These are phyloP conservation scores for Drosophila trapezifrons DNA, from an alignment of 1,140 invertebrate genomes.

Conservation along the genomic window DNA sequence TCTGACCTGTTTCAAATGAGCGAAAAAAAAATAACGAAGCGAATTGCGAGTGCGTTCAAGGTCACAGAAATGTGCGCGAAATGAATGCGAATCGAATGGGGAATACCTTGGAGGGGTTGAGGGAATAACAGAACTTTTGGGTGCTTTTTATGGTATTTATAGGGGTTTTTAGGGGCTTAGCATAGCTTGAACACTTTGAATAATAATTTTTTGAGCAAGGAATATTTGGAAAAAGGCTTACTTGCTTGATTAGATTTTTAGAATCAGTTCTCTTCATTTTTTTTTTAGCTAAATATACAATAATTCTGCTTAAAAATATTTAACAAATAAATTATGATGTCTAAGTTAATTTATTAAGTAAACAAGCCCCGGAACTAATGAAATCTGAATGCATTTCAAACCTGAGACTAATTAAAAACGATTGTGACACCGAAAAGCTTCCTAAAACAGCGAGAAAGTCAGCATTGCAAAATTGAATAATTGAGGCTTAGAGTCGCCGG, in stretches of 20 bases:
- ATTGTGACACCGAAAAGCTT: not conserved
- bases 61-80: conserved; percentile 26
- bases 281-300: not conserved
- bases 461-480: conserved; percentile 33
- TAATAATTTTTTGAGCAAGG: no score
- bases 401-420: not conserved
- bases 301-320: not conserved
- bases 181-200: no score
- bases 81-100: not conserved
- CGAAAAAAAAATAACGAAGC: conserved; percentile 39
- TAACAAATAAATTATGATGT: not conserved
- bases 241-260: no score
- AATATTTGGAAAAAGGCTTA: no score
- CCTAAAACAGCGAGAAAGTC: not conserved
- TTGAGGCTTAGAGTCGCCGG: conserved; percentile 14
- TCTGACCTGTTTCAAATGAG: conserved; percentile 51
- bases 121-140: no score
- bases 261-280: no score
- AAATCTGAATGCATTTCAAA: not conserved
- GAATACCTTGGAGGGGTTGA: not conserved
- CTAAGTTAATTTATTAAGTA: no score
- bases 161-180: no score
- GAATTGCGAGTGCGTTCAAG: conserved; percentile 41
- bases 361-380: no score
- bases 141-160: no score